Percentiles rank a stretch among this genome's conserved stretches.
phyloP scores from a whole-genome alignment of 1,140 invertebrate species.

The Drosophila lacertosa region DNA sequence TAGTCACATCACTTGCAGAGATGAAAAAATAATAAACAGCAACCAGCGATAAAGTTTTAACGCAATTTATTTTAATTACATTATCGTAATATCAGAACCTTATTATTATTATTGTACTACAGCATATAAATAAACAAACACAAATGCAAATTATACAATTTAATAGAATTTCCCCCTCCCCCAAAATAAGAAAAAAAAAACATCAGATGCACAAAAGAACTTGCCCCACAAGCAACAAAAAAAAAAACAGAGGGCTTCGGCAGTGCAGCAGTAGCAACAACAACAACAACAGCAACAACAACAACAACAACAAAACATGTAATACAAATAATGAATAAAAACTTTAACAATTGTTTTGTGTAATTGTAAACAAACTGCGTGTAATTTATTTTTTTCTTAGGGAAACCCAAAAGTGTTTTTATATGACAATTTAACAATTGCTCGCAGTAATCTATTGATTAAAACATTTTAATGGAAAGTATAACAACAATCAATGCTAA shows the following conservation, averaged over 20 bases:
- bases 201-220: slow-evolving; percentile 24
- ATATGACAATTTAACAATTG: no score
- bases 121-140: slow-evolving; percentile 25
- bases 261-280: slow-evolving; percentile 43
- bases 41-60: slow-evolving; percentile 57
- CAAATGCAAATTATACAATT: slow-evolving; percentile 58
- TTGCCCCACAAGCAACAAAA: not conserved
- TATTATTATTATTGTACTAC: slow-evolving; percentile 52
- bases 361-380: slow-evolving; percentile 65
- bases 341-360: slow-evolving; percentile 83
- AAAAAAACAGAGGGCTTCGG: not conserved
- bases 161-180: slow-evolving; percentile 54
- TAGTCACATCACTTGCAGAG: slow-evolving; percentile 2
- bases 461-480: no score
- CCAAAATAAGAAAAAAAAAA: no score
- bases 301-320: slow-evolving; percentile 75
- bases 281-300: slow-evolving; percentile 56
- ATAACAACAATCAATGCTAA: no score
- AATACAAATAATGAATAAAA: slow-evolving; percentile 82
- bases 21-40: slow-evolving; percentile 36
- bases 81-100: slow-evolving; percentile 39
- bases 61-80: slow-evolving; percentile 59
- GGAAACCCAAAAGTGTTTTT: no score
- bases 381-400: not conserved
- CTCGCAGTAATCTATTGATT: no score